Conservation (phyloP, 2,797 vertebrate genomes). For the Microhierax caerulescens region DNA sequence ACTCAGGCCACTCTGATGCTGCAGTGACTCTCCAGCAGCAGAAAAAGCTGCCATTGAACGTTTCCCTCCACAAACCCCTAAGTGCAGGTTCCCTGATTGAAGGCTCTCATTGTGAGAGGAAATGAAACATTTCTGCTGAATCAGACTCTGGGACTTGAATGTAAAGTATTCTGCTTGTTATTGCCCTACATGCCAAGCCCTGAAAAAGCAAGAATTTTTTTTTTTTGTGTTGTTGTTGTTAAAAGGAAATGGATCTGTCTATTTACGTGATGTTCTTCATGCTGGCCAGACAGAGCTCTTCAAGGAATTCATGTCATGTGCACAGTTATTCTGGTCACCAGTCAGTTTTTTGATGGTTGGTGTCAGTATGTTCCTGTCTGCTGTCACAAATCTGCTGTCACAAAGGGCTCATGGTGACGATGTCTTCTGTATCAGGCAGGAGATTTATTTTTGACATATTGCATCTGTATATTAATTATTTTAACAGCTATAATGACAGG, state of each 20-base stretch:
- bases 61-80: background rate
- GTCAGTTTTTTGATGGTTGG: background rate
- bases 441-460: background rate
- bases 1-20: background rate
- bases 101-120: background rate
- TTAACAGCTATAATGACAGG: background rate
- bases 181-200: background rate
- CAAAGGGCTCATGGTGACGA: background rate
- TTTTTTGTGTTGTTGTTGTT: background rate
- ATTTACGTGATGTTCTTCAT: background rate
- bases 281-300: background rate
- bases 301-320: background rate
- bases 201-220: background rate
- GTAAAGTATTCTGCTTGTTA: background rate
- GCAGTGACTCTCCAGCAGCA: background rate
- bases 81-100: background rate
- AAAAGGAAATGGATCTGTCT: background rate
- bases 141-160: background rate
- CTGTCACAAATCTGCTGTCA: background rate
- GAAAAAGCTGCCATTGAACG: background rate
- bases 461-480: background rate
- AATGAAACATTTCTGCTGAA: background rate
- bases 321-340: background rate
- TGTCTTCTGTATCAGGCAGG: background rate
- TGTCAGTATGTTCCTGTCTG: background rate